These are phyloP conservation scores for Phyllostomus hastatus DNA, from an alignment of 2,113 vertebrate genomes.

Conservation along the genomic window DNA sequence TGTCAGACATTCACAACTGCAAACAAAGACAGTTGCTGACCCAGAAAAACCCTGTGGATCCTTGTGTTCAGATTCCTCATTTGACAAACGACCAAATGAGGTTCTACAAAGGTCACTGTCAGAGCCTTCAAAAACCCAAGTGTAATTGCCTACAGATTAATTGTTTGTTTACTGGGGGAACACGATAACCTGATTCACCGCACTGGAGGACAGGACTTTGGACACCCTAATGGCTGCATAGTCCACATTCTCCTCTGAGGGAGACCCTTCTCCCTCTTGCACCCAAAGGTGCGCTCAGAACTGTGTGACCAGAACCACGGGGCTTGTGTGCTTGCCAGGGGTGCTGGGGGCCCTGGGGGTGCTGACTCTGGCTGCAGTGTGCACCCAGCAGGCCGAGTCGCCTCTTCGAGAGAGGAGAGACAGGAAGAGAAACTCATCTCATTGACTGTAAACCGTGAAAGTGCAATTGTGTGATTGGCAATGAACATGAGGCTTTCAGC, in stretches of 20 bases:
- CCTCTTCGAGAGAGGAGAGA: background rate
- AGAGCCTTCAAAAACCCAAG: background rate
- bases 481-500: slow-evolving; percentile 51
- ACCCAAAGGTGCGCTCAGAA: background rate
- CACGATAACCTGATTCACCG: background rate
- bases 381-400: background rate
- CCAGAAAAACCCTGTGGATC: background rate
- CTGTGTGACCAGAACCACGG: accelerated
- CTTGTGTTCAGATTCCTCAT: background rate
- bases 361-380: background rate
- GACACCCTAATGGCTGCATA: background rate
- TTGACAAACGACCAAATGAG: background rate
- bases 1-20: background rate
- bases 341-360: too few relatives aligned
- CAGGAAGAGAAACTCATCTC: slow-evolving; percentile 45
- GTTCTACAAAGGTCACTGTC: background rate
- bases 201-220: background rate
- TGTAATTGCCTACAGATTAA: background rate
- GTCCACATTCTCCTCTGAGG: background rate
- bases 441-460: slow-evolving; percentile 54
- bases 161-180: background rate
- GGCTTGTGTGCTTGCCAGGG: background rate
- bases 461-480: slow-evolving; percentile 58
- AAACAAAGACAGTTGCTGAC: background rate
- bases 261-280: background rate